Percentiles rank a stretch among this genome's conserved stretches.
phyloP scores from a whole-genome alignment of 1,140 invertebrate genomes.

The Drosophila nigrodunni region DNA sequence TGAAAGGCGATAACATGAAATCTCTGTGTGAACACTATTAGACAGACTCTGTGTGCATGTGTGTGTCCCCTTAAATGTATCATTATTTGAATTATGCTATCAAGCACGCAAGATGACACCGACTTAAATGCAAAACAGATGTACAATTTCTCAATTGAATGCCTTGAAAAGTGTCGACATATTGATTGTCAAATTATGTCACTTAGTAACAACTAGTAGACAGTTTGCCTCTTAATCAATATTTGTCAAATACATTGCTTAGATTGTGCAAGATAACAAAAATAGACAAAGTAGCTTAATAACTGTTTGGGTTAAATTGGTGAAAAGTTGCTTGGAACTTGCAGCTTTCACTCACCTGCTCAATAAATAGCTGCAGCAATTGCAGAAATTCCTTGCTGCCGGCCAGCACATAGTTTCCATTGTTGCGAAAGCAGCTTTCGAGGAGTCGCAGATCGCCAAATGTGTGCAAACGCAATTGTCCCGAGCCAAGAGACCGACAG shows the following conservation, averaged over 20 bases:
- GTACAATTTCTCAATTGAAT: constrained; percentile 26
- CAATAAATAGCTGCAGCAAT: constrained; percentile 72
- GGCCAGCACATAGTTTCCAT: constrained; percentile 78
- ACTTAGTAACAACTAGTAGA: constrained; percentile 9
- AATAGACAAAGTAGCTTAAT: background rate
- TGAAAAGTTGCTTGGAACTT: background rate
- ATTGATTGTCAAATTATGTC: constrained; percentile 35
- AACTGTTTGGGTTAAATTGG: background rate
- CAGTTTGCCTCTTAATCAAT: background rate
- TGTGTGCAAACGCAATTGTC: constrained; percentile 58
- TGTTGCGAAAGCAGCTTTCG: constrained; percentile 75
- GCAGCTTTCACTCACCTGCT: constrained; percentile 63
- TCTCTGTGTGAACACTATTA: constrained; percentile 15
- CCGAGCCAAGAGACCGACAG: constrained; percentile 49
- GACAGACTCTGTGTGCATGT: constrained; percentile 16
- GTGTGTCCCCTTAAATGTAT: constrained; percentile 50
- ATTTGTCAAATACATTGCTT: background rate
- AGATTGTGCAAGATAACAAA: background rate
- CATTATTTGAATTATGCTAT: constrained; percentile 74
- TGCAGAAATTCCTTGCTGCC: constrained; percentile 79
- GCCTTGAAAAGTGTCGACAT: constrained; percentile 33
- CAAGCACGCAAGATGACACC: constrained; percentile 41
- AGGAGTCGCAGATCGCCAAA: constrained; percentile 61
- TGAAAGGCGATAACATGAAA: constrained; percentile 30
- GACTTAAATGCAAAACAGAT: constrained; percentile 21